These are phyloP conservation scores for Troides helena DNA, from an alignment of 2,888 invertebrate genomes.

Conservation along the genomic window DNA sequence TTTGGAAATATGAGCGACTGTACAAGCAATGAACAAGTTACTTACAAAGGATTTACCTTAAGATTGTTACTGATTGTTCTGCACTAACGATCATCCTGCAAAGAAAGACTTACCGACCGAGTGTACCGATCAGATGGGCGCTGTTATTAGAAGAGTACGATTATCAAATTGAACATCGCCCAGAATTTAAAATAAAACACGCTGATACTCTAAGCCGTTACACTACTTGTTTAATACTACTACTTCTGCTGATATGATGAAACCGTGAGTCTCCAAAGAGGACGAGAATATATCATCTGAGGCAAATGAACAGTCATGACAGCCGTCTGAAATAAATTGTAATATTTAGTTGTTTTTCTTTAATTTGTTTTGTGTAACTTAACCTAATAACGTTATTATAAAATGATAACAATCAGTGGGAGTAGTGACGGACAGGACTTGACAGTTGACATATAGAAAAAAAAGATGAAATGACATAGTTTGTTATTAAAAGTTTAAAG, in stretches of 20 bases:
- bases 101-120: conserved; percentile 40
- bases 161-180: conserved; percentile 37
- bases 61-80: conserved; percentile 27
- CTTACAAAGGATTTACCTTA: conserved; percentile 37
- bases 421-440: too few relatives aligned
- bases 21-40: conserved; percentile 37
- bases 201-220: conserved; percentile 41
- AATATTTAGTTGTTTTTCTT: too few relatives aligned
- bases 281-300: too few relatives aligned
- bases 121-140: conserved; percentile 37
- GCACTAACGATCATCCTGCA: conserved; percentile 36
- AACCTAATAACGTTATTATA: too few relatives aligned
- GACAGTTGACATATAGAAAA: too few relatives aligned
- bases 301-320: too few relatives aligned
- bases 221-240: conserved; percentile 33
- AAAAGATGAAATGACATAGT: too few relatives aligned
- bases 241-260: neutral
- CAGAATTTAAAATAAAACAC: conserved; percentile 40
- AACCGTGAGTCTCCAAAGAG: too few relatives aligned
- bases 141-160: conserved; percentile 37
- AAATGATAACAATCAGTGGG: too few relatives aligned
- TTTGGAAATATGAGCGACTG: conserved; percentile 35
- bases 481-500: too few relatives aligned
- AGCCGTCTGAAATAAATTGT: too few relatives aligned
- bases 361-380: too few relatives aligned